These are phyloP conservation scores for Bothrops alternatus DNA, from an alignment of 2,797 vertebrate genomes.

Conservation along the genomic window DNA sequence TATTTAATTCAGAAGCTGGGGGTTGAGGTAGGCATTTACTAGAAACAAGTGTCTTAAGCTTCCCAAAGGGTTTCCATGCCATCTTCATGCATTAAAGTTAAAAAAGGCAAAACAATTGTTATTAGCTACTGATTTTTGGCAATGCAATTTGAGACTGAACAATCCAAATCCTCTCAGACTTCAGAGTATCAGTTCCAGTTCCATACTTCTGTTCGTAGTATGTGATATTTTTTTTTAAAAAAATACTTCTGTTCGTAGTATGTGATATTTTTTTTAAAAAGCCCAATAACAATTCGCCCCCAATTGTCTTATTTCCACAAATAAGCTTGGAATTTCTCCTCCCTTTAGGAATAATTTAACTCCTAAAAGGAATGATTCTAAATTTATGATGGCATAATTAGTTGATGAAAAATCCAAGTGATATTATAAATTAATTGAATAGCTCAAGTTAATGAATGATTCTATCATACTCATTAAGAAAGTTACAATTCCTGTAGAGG, in stretches of 20 bases:
- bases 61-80: background rate
- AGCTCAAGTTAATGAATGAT: conserved; percentile 6
- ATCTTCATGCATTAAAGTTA: background rate
- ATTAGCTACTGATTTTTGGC: background rate
- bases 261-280: background rate
- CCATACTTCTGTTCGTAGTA: background rate
- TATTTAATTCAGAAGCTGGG: background rate
- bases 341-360: background rate
- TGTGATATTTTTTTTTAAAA: background rate
- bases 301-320: background rate
- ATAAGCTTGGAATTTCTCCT: background rate
- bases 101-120: background rate
- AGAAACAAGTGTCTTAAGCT: background rate
- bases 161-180: background rate
- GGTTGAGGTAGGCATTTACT: background rate
- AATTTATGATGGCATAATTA: conserved; percentile 11
- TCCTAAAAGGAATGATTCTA: background rate
- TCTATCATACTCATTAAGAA: conserved; percentile 10
- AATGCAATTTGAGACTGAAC: background rate
- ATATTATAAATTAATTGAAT: conserved; percentile 19
- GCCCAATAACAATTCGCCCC: background rate
- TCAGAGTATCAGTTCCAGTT: background rate
- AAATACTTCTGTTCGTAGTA: background rate
- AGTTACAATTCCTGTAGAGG: background rate
- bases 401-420: background rate